Base-by-base conservation (phyloP, 2,888 invertebrate species). In the Entomobrya proxima region DNA sequence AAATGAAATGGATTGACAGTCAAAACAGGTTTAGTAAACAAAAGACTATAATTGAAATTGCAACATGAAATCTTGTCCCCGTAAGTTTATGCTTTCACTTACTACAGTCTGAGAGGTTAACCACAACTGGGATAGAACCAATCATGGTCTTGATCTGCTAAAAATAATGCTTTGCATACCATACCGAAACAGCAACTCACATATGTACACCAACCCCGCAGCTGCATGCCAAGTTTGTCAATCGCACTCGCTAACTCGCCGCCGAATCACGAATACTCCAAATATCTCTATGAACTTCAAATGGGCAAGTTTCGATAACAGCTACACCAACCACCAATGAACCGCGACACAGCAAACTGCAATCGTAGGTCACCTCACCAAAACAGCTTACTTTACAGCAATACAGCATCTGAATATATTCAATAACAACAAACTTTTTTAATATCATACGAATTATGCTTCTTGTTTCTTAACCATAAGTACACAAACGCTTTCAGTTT, bases 311-410 rank as follows among this genome's bases (percentile, higher is more conserved):
- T 84, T 58, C 69, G 75, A 86, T 55, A 80, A 88, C 86, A 18
- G 86, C 86, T 86, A 86, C 86, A 77, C 84, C 86, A 87, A 88
- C 84, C 86, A 86, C 88, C 88, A 77, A 87, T 82, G 82, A 85
- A 87, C 87, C 80, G 88, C 88, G 81, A 85, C 86, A 88, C 88
- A 85, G 86, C 88, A 80, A 80, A 86, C 88, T 86, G 88, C 88
- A 88, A 85, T 85, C 84, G 86, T 84, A 85, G 88, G 88, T 88
- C 88, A 88, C 88, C 88, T 84, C 86, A 86, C 86, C 88, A 88
- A 86, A 79, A 88, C 88, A 85, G 88, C 88, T 86, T 86, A 88
- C 88, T 86, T 86, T 85, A 88, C 85, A 86, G 88, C 86, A 84
- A 86, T 85, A 86, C 87, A 81, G 87, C 87, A 87, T 87, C 87